These are phyloP conservation scores for Oreochromis grahami DNA, from an alignment of 2,797 vertebrate genomes.

Conservation along the genomic window DNA sequence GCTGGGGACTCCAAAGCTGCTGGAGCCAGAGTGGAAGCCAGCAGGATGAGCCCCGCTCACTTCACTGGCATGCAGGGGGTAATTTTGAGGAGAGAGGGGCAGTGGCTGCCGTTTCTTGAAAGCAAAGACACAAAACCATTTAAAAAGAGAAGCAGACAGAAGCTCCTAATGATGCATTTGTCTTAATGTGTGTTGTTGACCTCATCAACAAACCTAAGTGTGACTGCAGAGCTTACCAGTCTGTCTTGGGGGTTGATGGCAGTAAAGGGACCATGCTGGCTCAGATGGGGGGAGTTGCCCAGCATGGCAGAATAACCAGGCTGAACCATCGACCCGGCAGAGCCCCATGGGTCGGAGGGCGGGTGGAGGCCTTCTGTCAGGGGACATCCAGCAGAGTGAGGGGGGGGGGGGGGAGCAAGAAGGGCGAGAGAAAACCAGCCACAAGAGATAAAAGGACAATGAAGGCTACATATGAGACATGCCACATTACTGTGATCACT, in stretches of 20 bases:
- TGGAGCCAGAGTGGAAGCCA: slow-evolving; percentile 83
- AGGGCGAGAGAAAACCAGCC: slow-evolving; percentile 37
- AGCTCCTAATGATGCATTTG: not conserved
- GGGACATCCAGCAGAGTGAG: slow-evolving; percentile 28
- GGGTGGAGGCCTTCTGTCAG: slow-evolving; percentile 83
- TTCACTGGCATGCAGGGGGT: slow-evolving; percentile 89
- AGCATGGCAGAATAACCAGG: slow-evolving; percentile 84
- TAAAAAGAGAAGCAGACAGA: slow-evolving; percentile 3
- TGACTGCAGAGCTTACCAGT: slow-evolving; percentile 78
- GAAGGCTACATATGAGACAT: slow-evolving; percentile 61
- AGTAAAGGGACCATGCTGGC: slow-evolving; percentile 81
- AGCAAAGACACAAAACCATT: slow-evolving; percentile 1
- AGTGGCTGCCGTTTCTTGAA: slow-evolving; percentile 76
- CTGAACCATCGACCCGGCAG: slow-evolving; percentile 83
- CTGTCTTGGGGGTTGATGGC: slow-evolving; percentile 91
- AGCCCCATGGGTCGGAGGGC: slow-evolving; percentile 86
- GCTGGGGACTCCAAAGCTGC: slow-evolving; percentile 81
- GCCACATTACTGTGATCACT: slow-evolving; percentile 65
- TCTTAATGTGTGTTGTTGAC: not conserved
- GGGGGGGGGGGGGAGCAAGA: slow-evolving; percentile 1
- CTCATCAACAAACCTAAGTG: not conserved
- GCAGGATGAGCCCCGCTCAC: slow-evolving; percentile 84
- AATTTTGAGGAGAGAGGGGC: slow-evolving; percentile 83
- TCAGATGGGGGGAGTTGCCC: slow-evolving; percentile 80
- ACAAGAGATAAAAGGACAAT: slow-evolving; percentile 59